Percentiles rank a stretch among this genome's conserved stretches.
Evolutionary conservation across 2,797 vertebrate species (phyloP).

Genomic region (Parotocinclus haroldoi): DNA sequence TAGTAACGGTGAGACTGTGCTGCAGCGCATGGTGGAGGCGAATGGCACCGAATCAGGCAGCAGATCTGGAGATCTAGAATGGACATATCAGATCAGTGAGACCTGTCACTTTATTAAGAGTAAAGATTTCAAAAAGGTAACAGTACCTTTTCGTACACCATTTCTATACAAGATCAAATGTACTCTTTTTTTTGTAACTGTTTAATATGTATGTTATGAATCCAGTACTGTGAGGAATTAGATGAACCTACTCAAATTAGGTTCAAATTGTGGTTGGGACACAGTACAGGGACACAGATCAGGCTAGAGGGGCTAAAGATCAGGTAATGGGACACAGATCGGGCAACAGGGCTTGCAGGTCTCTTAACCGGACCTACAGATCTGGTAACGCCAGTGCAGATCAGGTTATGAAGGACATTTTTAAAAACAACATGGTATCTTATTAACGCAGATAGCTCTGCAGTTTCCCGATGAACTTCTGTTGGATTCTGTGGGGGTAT

Average conservation of each 20-base stretch:
- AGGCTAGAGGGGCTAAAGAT: too few species aligned
- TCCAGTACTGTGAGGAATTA: too few species aligned
- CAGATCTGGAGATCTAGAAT: slow-evolving; percentile 56
- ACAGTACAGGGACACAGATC: too few species aligned
- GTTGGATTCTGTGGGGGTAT: slow-evolving; percentile 74
- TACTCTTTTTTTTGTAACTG: too few species aligned
- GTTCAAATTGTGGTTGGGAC: too few species aligned
- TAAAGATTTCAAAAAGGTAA: slow-evolving; percentile 72
- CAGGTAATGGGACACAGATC: too few species aligned
- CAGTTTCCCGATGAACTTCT: slow-evolving; percentile 92
- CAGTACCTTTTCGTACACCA: neutral
- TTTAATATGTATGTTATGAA: too few species aligned
- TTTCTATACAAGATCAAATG: neutral
- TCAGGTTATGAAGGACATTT: too few species aligned
- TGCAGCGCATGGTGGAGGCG: slow-evolving; percentile 63
- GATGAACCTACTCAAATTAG: too few species aligned
- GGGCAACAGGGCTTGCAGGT: too few species aligned
- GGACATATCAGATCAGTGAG: slow-evolving; percentile 75
- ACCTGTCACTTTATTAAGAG: slow-evolving; percentile 72
- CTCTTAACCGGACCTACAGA: too few species aligned
- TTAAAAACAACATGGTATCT: neutral
- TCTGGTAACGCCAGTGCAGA: too few species aligned
- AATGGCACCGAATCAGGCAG: slow-evolving; percentile 31
- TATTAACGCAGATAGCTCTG: slow-evolving; percentile 79
- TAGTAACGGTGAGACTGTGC: slow-evolving; percentile 71